These are phyloP conservation scores for Hucho hucho DNA, from an alignment of 2,113 vertebrate species.

Conservation along the genomic window DNA sequence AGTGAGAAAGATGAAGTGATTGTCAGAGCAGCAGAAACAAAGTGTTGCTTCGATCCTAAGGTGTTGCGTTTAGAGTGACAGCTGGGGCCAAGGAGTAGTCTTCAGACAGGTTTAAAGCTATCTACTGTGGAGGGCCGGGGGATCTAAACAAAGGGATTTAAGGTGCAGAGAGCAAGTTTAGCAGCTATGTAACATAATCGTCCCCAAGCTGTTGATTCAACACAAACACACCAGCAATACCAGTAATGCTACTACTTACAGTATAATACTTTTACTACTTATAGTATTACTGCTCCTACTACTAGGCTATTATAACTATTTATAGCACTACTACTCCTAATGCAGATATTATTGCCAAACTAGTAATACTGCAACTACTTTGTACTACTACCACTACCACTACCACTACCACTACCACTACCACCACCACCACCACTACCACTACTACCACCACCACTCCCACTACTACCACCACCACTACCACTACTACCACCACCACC, in stretches of 20 bases:
- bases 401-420: too few species aligned
- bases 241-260: not conserved
- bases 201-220: constrained; percentile 32
- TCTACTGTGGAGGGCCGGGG: constrained; percentile 35
- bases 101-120: constrained; percentile 49
- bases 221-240: constrained; percentile 25
- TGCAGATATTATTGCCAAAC: not conserved
- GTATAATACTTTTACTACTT: not conserved
- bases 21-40: constrained; percentile 71
- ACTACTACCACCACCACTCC: not conserved
- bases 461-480: not conserved
- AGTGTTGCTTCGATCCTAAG: constrained; percentile 65
- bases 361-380: not conserved
- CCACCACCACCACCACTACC: not conserved
- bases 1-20: constrained; percentile 63
- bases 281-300: not conserved
- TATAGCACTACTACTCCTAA: not conserved
- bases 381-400: too few species aligned
- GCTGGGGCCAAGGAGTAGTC: constrained; percentile 43
- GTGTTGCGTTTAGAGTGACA: constrained; percentile 51
- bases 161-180: constrained; percentile 37
- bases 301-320: not conserved
- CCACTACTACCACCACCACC: not conserved
- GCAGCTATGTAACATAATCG: constrained; percentile 49
- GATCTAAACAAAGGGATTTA: constrained; percentile 39